Conservation (phyloP, 1,140 invertebrate genomes). For the Meloidogyne floridensis region DNA sequence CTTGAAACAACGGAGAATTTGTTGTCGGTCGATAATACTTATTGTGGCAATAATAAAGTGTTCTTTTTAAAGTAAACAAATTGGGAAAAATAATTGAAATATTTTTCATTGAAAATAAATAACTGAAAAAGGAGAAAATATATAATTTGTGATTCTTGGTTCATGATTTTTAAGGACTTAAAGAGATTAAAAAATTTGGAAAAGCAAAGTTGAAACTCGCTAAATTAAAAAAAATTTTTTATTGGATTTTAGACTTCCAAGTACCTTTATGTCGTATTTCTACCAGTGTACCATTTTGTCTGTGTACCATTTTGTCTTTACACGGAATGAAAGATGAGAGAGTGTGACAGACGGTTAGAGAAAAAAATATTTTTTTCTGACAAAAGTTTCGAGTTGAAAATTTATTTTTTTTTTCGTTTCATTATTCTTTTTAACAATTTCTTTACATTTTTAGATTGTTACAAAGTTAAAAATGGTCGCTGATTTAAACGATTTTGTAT, state of each 20-base stretch:
- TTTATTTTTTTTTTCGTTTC: background rate
- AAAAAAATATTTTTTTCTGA: too few species aligned
- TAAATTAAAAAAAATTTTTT: too few species aligned
- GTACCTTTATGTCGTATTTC: too few species aligned
- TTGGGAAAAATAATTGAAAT: background rate
- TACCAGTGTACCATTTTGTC: too few species aligned
- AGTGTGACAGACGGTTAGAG: background rate
- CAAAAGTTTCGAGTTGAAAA: background rate
- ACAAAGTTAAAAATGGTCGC: background rate
- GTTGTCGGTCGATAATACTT: background rate
- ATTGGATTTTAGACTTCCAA: too few species aligned
- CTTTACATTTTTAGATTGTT: too few species aligned
- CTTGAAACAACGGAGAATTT: background rate
- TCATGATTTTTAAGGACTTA: too few species aligned
- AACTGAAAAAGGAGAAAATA: background rate
- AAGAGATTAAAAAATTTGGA: too few species aligned
- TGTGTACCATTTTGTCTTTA: too few species aligned
- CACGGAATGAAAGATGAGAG: too few species aligned
- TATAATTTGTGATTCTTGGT: too few species aligned
- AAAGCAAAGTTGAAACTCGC: too few species aligned
- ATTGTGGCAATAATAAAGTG: background rate
- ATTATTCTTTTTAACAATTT: background rate
- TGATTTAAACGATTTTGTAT: constrained; percentile 32
- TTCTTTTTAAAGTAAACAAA: background rate
- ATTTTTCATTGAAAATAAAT: background rate